Base-by-base conservation (phyloP, 2,797 vertebrate species). In the Propithecus deckenii region DNA sequence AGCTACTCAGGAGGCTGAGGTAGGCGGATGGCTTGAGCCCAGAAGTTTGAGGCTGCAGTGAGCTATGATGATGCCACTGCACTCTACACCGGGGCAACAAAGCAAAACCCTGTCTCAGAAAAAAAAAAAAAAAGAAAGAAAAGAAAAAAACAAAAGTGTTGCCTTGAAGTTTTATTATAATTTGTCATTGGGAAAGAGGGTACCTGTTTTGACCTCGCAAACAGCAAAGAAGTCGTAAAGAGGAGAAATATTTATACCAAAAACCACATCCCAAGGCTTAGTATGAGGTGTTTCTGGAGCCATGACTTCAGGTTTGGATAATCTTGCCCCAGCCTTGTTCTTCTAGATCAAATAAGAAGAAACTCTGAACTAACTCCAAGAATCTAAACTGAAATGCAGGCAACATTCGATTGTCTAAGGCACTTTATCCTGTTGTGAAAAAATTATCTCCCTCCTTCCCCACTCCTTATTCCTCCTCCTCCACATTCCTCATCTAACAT, bases 331-430 rank as follows among this genome's bases (percentile, higher is more conserved):
- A 38, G n/a, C 18, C 43, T 35, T 80, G 25, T 87, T 93, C 80
- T 65, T 95, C 35, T 89, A 84, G 48, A 57, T 93, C 35, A 84
- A 93, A 80, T 76, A 93, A 55, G 79, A 89, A 84, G 32, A 88
- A 91, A 91, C n/a, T n/a, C 63, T 78, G 59, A 94, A 86, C 69
- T 83, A 91, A 89, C 43, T 79, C 88, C 50, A 89, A 80, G 69
- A 94, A 69, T 92, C 59, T 91, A 55, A 89, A 74, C 65, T 43
- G 28, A 83, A 90, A 72, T 57, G 25, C 32, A 88, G 72, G 65
- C 41, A 87, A 35, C 30, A 35, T 15, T 59, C 0, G 30, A 0
- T 65, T 76, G 32, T 95, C 75, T 52, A 79, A 76, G n/a, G 81
- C 46, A 57, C 69, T 48, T 57, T 91, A 69, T 89, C 30, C 52